Conservation (phyloP, 2,888 invertebrate genomes). For the Eupithecia pulchellata region DNA sequence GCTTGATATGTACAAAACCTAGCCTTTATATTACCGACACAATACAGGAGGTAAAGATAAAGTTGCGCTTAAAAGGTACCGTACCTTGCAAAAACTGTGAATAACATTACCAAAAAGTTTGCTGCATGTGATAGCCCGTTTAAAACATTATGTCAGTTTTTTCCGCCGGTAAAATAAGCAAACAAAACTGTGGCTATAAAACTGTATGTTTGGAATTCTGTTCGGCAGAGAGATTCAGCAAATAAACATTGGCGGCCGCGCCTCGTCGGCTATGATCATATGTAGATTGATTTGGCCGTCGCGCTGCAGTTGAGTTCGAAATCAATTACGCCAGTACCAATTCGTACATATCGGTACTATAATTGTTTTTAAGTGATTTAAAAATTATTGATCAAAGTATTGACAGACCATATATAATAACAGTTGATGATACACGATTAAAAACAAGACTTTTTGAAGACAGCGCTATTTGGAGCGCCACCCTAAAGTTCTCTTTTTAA, state of each 20-base stretch:
- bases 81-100: background rate
- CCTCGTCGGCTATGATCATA: conserved; percentile 15
- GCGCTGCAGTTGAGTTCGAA: background rate
- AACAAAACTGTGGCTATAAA: conserved; percentile 16
- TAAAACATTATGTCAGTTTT: conserved; percentile 23
- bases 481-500: no score
- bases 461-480: no score
- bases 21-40: background rate
- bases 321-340: conserved; percentile 6
- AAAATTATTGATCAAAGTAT: background rate
- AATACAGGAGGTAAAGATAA: background rate
- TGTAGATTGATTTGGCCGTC: conserved; percentile 21
- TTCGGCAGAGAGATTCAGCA: conserved; percentile 4
- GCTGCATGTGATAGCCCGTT: conserved; percentile 3
- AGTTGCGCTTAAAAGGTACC: background rate
- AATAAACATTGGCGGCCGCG: conserved; percentile 17
- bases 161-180: conserved; percentile 20
- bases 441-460: no score
- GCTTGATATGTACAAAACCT: background rate
- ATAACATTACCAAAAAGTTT: background rate
- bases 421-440: no score
- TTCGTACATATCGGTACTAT: background rate
- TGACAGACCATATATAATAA: no score
- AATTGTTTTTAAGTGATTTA: background rate
- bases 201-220: conserved; percentile 7